These are phyloP conservation scores for Caenorhabditis wallacei DNA, from an alignment of 2,888 invertebrate genomes.

Conservation along the genomic window DNA sequence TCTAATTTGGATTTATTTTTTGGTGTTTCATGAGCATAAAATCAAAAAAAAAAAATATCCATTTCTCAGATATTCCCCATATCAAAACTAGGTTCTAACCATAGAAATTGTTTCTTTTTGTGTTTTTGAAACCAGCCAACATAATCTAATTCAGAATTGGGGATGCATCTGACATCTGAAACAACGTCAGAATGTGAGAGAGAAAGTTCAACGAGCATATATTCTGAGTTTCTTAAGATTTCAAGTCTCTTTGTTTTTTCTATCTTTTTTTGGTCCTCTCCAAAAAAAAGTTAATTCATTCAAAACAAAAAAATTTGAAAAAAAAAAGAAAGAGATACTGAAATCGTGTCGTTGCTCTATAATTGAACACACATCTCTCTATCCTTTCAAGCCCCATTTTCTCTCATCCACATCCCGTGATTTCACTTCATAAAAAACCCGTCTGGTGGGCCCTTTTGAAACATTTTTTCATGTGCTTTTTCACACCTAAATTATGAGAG, in stretches of 20 bases:
- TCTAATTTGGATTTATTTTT: neutral
- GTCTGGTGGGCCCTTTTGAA: conserved; percentile 38
- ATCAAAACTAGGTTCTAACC: neutral
- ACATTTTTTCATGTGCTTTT: conserved; percentile 32
- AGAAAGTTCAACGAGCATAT: conserved; percentile 38
- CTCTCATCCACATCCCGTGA: conserved; percentile 32
- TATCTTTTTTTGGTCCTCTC: neutral
- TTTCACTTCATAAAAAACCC: conserved; percentile 28
- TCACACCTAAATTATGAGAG: conserved; percentile 21
- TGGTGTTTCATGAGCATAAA: neutral
- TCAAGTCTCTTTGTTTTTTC: conserved; percentile 2
- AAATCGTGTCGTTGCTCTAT: conserved; percentile 25
- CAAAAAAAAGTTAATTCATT: neutral
- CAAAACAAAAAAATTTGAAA: conserved; percentile 26
- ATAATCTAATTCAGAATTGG: conserved; percentile 22
- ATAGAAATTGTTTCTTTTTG: neutral
- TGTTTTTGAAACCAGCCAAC: neutral
- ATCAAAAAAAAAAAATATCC: neutral
- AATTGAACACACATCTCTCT: conserved; percentile 42
- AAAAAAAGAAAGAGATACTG: neutral
- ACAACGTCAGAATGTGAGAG: conserved; percentile 27
- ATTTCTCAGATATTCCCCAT: neutral
- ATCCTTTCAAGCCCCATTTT: conserved; percentile 3
- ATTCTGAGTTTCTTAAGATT: too few relatives aligned
- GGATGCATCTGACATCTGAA: conserved; percentile 44